Base-by-base conservation (phyloP, 2,888 invertebrate species). In the Morpho deidamia region DNA sequence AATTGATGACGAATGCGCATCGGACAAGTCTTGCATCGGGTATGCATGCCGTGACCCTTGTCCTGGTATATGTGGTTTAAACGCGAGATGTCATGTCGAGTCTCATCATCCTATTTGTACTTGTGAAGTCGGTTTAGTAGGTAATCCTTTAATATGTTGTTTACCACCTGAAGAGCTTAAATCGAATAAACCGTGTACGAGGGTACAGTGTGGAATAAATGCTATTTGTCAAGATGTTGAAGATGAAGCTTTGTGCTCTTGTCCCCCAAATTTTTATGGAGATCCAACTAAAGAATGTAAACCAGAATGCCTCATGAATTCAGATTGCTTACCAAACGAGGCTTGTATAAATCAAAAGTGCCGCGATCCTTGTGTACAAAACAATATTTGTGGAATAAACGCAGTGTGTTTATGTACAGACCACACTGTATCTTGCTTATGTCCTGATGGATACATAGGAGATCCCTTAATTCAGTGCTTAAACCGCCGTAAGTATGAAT, bases 41-140 rank as follows among this genome's bases (percentile, higher is more conserved):
- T 95, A 95, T 71, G 91, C 92, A 66, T 97, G 97, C 69, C 90
- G 92, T 60, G 94, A 96, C 79, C 96, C 96, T 32, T 96, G 96
- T 66, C 94, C 95, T 0, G 95, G 95, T 44, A 92, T 94, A 14
- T 96, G 96, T 74, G 96, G 96, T 8, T 76, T 93, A 14, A 93
- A 93, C 65, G 93, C 96, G 9, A 87, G 90, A 54, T 96, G 96
- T 69, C 91, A 92, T 54, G 94, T 94, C 1, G 94, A 95, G 75
- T 90, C 92, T 72, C 96, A 96, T 77, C 94, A 94, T 72, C 96
- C 96, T 34, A 91, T 95, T 7, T 96, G 96, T 76, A 91, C 92
- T 8, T 96, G 96, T 72, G 90, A 92, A 68, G 82, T 91, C 49
- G 94, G 94, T 14, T 87, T 94, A 44, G 92, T 92, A 42, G 96